phyloP scores from a whole-genome alignment of 2,797 vertebrate genomes.

The Danio tinwini region DNA sequence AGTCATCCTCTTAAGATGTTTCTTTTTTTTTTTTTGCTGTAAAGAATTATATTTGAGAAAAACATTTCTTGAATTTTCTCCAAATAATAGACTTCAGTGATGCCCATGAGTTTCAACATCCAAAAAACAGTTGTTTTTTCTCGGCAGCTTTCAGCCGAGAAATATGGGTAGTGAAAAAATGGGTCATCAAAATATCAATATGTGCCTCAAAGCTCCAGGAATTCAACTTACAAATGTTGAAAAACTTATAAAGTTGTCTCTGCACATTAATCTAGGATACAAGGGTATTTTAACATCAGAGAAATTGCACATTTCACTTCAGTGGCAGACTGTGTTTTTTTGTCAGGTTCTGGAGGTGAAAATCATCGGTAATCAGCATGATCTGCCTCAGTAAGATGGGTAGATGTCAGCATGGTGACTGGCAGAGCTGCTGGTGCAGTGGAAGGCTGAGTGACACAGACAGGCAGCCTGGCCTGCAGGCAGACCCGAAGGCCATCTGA shows the following conservation, averaged over 20 bases:
- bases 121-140: too few relatives aligned
- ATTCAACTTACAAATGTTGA: background rate
- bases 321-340: constrained; percentile 15
- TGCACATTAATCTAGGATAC: background rate
- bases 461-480: constrained; percentile 25
- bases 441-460: background rate
- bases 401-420: constrained; percentile 21
- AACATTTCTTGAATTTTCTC: too few relatives aligned
- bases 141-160: too few relatives aligned
- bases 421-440: constrained; percentile 1
- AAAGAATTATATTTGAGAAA: too few relatives aligned
- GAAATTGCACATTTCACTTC: background rate
- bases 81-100: too few relatives aligned
- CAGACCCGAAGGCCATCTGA: constrained; percentile 38
- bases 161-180: too few relatives aligned
- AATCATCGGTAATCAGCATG: constrained; percentile 26
- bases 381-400: constrained; percentile 7
- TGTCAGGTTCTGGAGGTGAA: constrained; percentile 23
- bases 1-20: too few relatives aligned
- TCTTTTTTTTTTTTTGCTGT: too few relatives aligned
- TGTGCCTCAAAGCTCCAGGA: background rate
- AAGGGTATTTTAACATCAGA: background rate
- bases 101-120: too few relatives aligned
- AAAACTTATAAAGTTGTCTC: too few relatives aligned
- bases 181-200: background rate